Percentiles rank a stretch among this genome's conserved stretches.
These are phyloP conservation scores for Orthonyx spaldingii DNA, from an alignment of 2,113 vertebrate genomes.

Conservation along the genomic window DNA sequence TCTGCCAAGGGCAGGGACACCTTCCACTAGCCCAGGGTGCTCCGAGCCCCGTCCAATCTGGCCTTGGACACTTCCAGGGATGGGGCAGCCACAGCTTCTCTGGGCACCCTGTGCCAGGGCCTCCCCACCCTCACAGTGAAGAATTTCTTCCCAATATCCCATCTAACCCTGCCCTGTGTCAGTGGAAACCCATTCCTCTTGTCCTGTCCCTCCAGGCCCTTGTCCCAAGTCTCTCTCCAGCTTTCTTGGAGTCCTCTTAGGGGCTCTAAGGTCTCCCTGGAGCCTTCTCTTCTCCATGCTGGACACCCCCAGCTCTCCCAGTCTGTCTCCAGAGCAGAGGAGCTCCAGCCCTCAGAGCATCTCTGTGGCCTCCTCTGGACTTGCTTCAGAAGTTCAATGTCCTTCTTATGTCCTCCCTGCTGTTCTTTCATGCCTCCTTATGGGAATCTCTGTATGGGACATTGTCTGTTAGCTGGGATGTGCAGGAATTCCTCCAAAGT, in stretches of 20 bases:
- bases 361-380: neutral
- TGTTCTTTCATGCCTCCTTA: neutral
- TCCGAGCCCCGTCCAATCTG: neutral
- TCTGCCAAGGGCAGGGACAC: neutral
- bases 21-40: neutral
- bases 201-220: neutral
- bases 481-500: neutral
- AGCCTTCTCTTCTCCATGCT: neutral
- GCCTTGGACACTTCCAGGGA: neutral
- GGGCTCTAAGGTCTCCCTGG: rapidly evolving
- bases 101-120: neutral
- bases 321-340: neutral
- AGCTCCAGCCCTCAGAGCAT: neutral
- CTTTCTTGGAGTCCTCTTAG: neutral
- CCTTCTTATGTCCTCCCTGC: neutral
- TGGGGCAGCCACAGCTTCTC: neutral
- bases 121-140: neutral
- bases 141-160: neutral
- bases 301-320: neutral
- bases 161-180: neutral
- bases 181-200: neutral
- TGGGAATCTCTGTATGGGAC: neutral
- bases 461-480: neutral
- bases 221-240: neutral
- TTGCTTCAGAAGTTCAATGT: neutral